Conservation (phyloP, 2,797 vertebrate species). For the Oryzias dopingdopingensis region DNA sequence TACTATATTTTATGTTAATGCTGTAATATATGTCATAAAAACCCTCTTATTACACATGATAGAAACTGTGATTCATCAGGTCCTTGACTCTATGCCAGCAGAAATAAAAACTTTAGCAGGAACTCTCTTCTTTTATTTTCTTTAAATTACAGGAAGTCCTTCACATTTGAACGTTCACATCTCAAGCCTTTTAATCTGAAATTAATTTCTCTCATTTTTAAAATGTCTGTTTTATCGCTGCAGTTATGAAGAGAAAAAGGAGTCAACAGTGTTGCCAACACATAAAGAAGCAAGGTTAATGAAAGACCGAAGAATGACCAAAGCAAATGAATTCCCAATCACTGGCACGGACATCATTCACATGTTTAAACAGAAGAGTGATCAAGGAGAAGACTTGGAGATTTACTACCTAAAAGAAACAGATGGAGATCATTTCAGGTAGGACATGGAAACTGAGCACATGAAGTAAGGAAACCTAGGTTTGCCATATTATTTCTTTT, state of each 20-base stretch:
- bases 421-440: slow-evolving; percentile 74
- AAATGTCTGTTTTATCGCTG: slow-evolving; percentile 16
- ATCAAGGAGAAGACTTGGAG: slow-evolving; percentile 52
- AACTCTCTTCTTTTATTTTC: neutral
- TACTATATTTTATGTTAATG: too few species aligned
- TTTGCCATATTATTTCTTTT: too few species aligned
- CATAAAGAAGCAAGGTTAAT: slow-evolving; percentile 22
- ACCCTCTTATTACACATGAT: too few species aligned
- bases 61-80: too few species aligned
- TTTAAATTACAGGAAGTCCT: neutral
- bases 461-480: too few species aligned
- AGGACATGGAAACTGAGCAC: neutral
- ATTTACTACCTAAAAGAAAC: slow-evolving; percentile 78
- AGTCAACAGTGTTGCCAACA: slow-evolving; percentile 8
- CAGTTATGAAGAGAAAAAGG: slow-evolving; percentile 27
- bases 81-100: too few species aligned
- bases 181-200: neutral
- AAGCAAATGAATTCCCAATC: slow-evolving; percentile 30
- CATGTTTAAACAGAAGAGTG: slow-evolving; percentile 55
- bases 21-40: too few species aligned
- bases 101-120: too few species aligned
- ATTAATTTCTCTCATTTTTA: neutral
- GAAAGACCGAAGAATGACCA: slow-evolving; percentile 6
- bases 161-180: neutral
- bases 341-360: slow-evolving; percentile 66